Base-by-base conservation (phyloP, 2,113 vertebrate species). In the Lathamus discolor region DNA sequence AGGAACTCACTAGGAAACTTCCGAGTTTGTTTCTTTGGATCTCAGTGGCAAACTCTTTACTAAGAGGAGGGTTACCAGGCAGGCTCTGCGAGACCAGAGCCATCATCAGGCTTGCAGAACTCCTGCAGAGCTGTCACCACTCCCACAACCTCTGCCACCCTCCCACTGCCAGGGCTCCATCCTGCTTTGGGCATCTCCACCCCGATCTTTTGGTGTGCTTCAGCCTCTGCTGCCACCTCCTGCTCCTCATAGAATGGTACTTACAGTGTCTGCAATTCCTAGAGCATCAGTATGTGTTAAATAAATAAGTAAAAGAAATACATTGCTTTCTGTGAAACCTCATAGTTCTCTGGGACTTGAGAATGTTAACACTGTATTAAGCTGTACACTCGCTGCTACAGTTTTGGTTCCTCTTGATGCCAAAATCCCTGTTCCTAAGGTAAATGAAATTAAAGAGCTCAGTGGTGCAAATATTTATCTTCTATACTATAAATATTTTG, bases 151-250 rank as follows among this genome's bases (percentile, higher is more conserved):
- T 57, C 54, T 35, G 37, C 70, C 43, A 72, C 16, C 37, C 31
- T 44, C 57, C 3, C 27, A 4, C 4, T 17, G 20, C 24, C 20
- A 11, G 14, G 0, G 2, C 9, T 67, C 73, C 19, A 4, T 19
- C 28, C 3, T 4, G 1, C 49, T 39, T 66, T 70, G 29, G 39
- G 13, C 13, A 13, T 22, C 49, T 52, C 37, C 35, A 52, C 19
- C 51, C 66, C 27, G 29, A 27, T 14, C 17, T 57, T 44, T 22
- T 11, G 11, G 35, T 41, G 13, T 59, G 28, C 37, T 31, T 59
- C 72, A 83, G 57, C 33, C 46, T 41, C 41, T 2, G 0, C 66
- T 48, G 73, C 28, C 43, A 44, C 31, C 22, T 44, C 6, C 33
- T 4, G 6, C 24, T 81, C 51, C 57, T 16, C 44, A 33, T 51